These are phyloP conservation scores for Coryphaenoides rupestris DNA, from an alignment of 2,113 vertebrate species.

Conservation along the genomic window DNA sequence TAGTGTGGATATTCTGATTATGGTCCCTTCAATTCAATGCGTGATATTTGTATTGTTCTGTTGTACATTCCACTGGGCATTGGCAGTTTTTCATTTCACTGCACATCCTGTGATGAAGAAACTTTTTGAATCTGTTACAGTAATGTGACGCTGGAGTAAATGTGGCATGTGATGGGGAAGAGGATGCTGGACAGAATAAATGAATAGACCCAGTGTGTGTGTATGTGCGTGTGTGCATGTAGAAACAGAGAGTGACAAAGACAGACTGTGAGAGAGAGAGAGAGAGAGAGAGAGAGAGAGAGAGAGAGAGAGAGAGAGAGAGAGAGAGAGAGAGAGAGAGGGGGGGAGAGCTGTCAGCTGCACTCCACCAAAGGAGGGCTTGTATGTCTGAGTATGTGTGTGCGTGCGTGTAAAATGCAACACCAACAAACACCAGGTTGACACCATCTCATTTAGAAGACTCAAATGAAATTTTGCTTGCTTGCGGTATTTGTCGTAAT, in stretches of 20 bases:
- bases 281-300: background rate
- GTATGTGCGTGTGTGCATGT: constrained; percentile 1
- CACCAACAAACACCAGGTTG: too few species aligned
- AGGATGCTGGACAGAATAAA: constrained; percentile 10
- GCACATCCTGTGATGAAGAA: too few species aligned
- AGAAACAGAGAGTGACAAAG: constrained; percentile 4
- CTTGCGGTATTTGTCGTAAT: too few species aligned
- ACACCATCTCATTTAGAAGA: too few species aligned
- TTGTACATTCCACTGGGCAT: too few species aligned
- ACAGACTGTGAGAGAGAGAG: constrained; percentile 1
- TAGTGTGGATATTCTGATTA: too few species aligned
- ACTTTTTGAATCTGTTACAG: too few species aligned
- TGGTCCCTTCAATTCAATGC: too few species aligned
- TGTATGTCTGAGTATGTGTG: constrained; percentile 3
- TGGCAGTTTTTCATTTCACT: too few species aligned
- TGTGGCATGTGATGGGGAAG: constrained; percentile 24
- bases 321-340: constrained; percentile 1
- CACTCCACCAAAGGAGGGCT: constrained; percentile 7
- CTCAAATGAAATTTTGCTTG: too few species aligned
- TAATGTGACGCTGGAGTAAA: constrained; percentile 18
- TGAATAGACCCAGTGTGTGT: constrained; percentile 1
- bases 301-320: constrained; percentile 1
- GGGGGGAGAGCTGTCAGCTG: constrained; percentile 9
- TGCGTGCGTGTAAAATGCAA: background rate
- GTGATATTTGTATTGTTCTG: too few species aligned